These are phyloP conservation scores for Poecile montanus DNA, from an alignment of 2,797 vertebrate genomes.

Conservation along the genomic window DNA sequence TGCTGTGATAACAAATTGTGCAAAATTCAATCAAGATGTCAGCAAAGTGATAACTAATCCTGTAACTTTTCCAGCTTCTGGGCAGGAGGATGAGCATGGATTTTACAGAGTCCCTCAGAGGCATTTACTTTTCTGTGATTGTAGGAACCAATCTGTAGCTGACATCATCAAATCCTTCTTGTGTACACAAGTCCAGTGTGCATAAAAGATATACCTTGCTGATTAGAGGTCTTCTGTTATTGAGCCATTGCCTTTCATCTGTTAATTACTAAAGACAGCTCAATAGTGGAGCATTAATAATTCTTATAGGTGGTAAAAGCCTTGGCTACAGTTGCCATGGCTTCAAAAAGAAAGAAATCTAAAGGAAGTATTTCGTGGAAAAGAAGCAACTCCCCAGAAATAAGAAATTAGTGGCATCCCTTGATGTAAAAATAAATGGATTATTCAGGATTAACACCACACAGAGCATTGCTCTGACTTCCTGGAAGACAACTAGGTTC, in stretches of 20 bases:
- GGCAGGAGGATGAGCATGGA: not conserved
- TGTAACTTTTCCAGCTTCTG: not conserved
- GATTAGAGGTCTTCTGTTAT: not conserved
- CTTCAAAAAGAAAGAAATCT: not conserved
- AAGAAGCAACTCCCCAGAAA: not conserved
- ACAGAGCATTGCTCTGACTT: not conserved
- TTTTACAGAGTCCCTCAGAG: not conserved
- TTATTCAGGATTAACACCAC: not conserved
- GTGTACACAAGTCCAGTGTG: not conserved
- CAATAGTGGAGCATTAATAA: not conserved
- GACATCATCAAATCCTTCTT: not conserved
- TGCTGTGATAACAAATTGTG: not conserved
- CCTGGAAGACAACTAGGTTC: not conserved
- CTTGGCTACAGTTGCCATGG: not conserved
- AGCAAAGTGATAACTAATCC: not conserved
- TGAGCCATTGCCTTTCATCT: not conserved
- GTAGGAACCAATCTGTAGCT: not conserved
- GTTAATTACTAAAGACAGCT: constrained; percentile 15
- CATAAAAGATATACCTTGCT: not conserved
- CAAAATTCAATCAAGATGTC: not conserved
- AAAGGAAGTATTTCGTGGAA: not conserved
- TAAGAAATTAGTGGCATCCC: not conserved
- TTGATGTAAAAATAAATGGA: not conserved
- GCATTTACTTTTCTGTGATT: not conserved
- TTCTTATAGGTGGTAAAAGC: not conserved